Conservation (phyloP, 2,888 invertebrate genomes). For the Thumatha senex region DNA sequence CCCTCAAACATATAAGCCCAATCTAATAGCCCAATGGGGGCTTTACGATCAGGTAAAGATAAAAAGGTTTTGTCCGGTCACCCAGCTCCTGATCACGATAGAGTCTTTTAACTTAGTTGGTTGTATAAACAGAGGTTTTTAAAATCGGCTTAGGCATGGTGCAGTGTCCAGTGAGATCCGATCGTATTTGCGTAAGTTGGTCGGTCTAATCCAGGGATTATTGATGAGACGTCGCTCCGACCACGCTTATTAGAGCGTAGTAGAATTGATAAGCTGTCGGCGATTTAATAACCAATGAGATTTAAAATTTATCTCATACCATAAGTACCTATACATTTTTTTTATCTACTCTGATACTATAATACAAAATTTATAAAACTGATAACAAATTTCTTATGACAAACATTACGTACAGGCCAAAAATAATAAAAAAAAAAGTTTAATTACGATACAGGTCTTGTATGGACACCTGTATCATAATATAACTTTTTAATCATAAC, state of each 20-base stretch:
- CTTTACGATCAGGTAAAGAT: neutral
- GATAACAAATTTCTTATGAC: no score
- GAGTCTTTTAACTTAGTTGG: slow-evolving; percentile 3
- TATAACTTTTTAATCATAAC: no score
- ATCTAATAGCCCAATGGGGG: neutral
- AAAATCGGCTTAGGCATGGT: slow-evolving; percentile 30
- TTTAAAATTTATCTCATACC: no score
- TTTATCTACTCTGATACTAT: no score
- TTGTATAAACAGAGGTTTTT: slow-evolving; percentile 27
- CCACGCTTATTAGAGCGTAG: slow-evolving; percentile 45
- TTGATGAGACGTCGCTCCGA: slow-evolving; percentile 57
- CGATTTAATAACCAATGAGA: neutral
- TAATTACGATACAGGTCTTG: no score
- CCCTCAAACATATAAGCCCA: no score
- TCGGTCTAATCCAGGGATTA: slow-evolving; percentile 66
- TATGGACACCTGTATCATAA: no score
- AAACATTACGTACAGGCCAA: no score
- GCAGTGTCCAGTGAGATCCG: slow-evolving; percentile 40
- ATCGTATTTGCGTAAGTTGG: slow-evolving; percentile 74
- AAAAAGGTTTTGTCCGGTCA: neutral
- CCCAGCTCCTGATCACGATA: neutral
- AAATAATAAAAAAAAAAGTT: no score
- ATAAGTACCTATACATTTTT: no score
- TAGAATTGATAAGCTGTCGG: slow-evolving; percentile 22
- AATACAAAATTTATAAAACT: no score